Percentiles rank a stretch among this genome's conserved stretches.
Evolutionary conservation across 2,797 vertebrate genomes (phyloP).

Genomic region (Anisognathus igniventris): DNA sequence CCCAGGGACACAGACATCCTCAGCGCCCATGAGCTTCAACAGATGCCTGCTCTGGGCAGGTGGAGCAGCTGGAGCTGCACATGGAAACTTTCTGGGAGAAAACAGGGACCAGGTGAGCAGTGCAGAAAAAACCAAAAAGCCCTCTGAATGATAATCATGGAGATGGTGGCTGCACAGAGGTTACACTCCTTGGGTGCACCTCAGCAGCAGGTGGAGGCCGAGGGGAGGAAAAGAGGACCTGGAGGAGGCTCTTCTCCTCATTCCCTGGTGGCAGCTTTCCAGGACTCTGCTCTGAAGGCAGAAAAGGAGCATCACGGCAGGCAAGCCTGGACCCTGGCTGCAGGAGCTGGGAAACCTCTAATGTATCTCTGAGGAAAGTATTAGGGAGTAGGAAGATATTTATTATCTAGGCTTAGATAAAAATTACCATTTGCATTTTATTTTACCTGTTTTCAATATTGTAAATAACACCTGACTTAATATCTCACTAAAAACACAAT

Average conservation of each 20-base stretch:
- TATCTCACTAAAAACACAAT: neutral
- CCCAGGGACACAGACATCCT: neutral
- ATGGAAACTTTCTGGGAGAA: neutral
- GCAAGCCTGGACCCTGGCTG: neutral
- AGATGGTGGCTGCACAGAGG: neutral
- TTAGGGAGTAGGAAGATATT: neutral
- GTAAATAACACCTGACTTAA: neutral
- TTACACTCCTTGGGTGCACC: rapidly evolving
- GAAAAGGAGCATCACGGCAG: rapidly evolving
- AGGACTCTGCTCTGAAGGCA: neutral
- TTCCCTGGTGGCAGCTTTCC: neutral
- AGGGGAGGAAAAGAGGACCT: neutral
- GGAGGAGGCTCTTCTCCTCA: neutral
- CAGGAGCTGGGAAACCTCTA: neutral
- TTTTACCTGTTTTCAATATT: neutral
- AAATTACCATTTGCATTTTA: neutral
- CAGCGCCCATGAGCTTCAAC: rapidly evolving
- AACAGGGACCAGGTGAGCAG: neutral
- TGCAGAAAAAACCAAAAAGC: neutral
- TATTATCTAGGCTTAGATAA: neutral
- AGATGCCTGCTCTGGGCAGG: neutral
- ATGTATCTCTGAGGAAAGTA: neutral
- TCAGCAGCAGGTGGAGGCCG: neutral
- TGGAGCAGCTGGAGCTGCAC: rapidly evolving
- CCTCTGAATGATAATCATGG: neutral